A percentile compares a stretch with the other conserved stretches of the same genome.
These are phyloP conservation scores for Mycogona germanica DNA, from an alignment of 2,888 invertebrate species.

Conservation along the genomic window DNA sequence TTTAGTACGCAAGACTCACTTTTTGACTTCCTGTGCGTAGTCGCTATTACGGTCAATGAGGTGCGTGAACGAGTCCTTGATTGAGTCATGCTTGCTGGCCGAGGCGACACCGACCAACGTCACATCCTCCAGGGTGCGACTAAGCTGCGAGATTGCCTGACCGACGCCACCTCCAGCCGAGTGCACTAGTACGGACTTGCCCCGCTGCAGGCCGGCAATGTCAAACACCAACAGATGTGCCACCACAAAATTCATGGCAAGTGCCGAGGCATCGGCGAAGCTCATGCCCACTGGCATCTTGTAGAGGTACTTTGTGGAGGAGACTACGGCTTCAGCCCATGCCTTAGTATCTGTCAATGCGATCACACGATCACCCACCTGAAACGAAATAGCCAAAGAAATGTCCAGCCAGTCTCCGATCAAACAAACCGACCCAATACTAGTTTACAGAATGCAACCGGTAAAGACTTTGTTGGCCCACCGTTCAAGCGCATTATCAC, in stretches of 20 bases:
- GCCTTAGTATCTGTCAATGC: slow-evolving; percentile 72
- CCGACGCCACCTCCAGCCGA: slow-evolving; percentile 83
- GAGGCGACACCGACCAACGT: slow-evolving; percentile 76
- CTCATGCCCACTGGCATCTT: slow-evolving; percentile 60
- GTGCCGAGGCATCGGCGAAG: slow-evolving; percentile 65
- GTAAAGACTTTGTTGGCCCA: too few relatives aligned
- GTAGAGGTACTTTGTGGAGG: slow-evolving; percentile 68
- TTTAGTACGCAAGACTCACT: too few relatives aligned
- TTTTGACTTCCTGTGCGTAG: slow-evolving; percentile 70
- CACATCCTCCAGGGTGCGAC: slow-evolving; percentile 64
- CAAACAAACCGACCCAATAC: too few relatives aligned
- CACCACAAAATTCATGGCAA: slow-evolving; percentile 74
- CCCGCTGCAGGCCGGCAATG: slow-evolving; percentile 59
- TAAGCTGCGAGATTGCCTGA: slow-evolving; percentile 69
- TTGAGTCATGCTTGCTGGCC: slow-evolving; percentile 68
- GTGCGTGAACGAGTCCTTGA: slow-evolving; percentile 58
- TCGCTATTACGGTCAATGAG: slow-evolving; percentile 67
- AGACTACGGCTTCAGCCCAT: slow-evolving; percentile 73
- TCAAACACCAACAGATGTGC: slow-evolving; percentile 77
- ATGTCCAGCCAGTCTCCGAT: not conserved
- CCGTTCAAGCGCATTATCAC: too few relatives aligned
- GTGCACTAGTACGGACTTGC: slow-evolving; percentile 68
- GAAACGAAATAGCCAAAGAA: slow-evolving; percentile 20
- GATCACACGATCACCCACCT: slow-evolving; percentile 71
- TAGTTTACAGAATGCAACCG: too few relatives aligned